phyloP scores from a whole-genome alignment of 30 jellyfish, hydroid and myxozoan species.

The Pelagia noctiluca region DNA sequence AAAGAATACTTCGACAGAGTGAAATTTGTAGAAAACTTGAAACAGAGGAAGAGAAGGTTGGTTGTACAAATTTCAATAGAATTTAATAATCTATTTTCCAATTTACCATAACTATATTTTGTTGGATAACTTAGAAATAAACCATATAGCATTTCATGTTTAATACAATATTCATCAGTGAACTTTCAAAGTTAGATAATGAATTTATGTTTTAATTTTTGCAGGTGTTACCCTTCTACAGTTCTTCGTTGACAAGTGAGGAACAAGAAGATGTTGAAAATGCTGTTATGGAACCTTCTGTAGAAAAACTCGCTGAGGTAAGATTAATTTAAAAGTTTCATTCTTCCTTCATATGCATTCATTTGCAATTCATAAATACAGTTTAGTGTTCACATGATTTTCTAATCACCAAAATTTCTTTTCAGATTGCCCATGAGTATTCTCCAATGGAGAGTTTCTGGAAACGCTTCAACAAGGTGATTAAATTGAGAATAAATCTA shows the following conservation, averaged over 20 bases:
- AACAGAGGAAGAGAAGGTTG: slow-evolving; percentile 96
- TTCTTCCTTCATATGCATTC: too few relatives aligned
- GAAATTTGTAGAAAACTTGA: slow-evolving; percentile 92
- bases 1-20: slow-evolving; percentile 76
- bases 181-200: background rate
- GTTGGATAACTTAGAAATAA: background rate
- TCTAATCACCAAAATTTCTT: background rate
- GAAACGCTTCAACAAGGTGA: slow-evolving; percentile 90
- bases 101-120: too few relatives aligned
- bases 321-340: background rate
- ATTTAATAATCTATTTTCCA: too few relatives aligned
- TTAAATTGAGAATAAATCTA: too few relatives aligned
- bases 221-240: slow-evolving; percentile 94
- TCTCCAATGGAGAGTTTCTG: slow-evolving; percentile 90
- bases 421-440: slow-evolving; percentile 86
- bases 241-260: slow-evolving; percentile 75
- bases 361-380: background rate
- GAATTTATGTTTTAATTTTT: background rate
- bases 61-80: too few relatives aligned
- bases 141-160: background rate
- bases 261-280: slow-evolving; percentile 82
- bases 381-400: background rate
- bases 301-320: slow-evolving; percentile 90
- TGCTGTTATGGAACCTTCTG: slow-evolving; percentile 76
- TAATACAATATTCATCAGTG: background rate